These are phyloP conservation scores for Poliocrania exsul DNA, from an alignment of 2,797 vertebrate genomes.

Conservation along the genomic window DNA sequence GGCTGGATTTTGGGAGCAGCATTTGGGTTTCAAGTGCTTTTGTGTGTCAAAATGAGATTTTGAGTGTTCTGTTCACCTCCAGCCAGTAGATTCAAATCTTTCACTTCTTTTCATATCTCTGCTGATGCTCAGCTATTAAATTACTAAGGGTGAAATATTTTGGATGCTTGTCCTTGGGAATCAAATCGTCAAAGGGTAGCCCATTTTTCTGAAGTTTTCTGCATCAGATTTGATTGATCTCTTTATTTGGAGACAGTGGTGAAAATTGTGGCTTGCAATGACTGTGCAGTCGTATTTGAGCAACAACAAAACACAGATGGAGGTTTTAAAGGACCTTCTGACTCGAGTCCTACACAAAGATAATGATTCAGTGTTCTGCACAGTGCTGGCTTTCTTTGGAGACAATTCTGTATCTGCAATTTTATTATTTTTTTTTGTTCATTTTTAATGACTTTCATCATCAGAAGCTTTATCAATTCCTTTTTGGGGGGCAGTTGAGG, in stretches of 20 bases:
- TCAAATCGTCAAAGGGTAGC: background rate
- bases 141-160: background rate
- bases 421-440: background rate
- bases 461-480: background rate
- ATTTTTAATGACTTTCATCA: background rate
- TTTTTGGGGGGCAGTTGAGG: accelerated
- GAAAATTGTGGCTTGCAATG: background rate
- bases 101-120: background rate
- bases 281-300: background rate
- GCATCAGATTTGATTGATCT: background rate
- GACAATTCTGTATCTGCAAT: background rate
- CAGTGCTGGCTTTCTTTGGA: background rate
- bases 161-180: background rate
- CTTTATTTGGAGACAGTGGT: background rate
- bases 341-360: background rate
- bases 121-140: background rate
- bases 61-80: background rate
- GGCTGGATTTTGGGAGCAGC: background rate
- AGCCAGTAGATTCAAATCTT: background rate
- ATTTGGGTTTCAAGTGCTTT: background rate
- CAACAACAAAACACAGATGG: background rate
- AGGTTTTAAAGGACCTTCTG: background rate
- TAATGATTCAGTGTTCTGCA: background rate
- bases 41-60: background rate
- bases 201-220: background rate